Evolutionary conservation across 2,113 vertebrate genomes (phyloP), one percentile per base, ranked within the genome.

Genomic region (Alosa alosa): DNA sequence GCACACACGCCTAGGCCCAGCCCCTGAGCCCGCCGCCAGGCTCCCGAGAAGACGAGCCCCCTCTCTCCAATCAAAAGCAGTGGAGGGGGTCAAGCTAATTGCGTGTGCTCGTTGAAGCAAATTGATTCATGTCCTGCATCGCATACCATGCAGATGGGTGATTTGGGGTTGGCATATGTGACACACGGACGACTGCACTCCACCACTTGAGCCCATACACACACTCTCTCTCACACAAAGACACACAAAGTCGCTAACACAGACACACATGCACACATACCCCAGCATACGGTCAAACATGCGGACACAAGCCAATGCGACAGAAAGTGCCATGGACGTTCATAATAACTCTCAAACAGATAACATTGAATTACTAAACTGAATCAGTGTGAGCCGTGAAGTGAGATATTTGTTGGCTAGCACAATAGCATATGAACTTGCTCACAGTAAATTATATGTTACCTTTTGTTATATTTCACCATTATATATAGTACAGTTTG

Each of bases 51-150:
- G 64, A 36, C 25, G 25, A 13, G 64, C 25, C 64, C 9, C 64
- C 3, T 72, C 64, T 72, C n/a, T 72, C 86, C 83, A 88, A 57
- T 85, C 81, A 85, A 72, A 86, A 22, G 82, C 64, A 72, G 52
- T 86, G 85, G 86, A 87, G 86, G 87, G 81, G 68, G 49, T 83
- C 72, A 84, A 75, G 60, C 83, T 86, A 52, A 87, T 82, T 87
- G 86, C 8, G n/a, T 31, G 60, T 83, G 52, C 84, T 36, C 36
- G 44, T 84, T 83, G n/a, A 83, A 60, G 72, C 45, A 11, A 83
- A 44, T 57, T 52, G 85, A 86, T 86, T 83, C 75, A 72, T 83
- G 87, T 50, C 31, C 46, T 83, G 72, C 84, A 81, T 85, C 50
- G n/a, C 45, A 49, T 36, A n/a, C 68, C 47, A 83, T 82, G 84